Conservation (phyloP, 37 sponge, comb jelly and placozoan genomes). For the Tethya wilhelma region DNA sequence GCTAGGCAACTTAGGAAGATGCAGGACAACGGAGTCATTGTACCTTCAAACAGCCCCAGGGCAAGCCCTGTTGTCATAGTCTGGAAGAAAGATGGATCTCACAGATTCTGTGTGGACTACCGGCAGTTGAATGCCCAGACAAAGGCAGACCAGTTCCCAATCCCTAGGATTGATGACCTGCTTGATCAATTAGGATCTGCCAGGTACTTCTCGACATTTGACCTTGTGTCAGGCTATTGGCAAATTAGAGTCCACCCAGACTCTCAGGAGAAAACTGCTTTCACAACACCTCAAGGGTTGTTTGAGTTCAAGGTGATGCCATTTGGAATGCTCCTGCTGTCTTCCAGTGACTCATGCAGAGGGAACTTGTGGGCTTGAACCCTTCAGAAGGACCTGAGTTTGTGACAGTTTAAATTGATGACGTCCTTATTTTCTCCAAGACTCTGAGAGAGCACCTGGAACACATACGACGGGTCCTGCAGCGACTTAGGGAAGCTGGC, state of each 20-base stretch:
- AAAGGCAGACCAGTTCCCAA: slow-evolving; percentile 10
- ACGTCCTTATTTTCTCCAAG: too few species aligned
- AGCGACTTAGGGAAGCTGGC: too few species aligned
- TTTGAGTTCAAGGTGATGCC: neutral
- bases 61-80: neutral
- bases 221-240: too few species aligned
- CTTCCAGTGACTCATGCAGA: too few species aligned
- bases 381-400: too few species aligned
- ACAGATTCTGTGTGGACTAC: slow-evolving; percentile 1
- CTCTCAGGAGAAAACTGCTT: slow-evolving; percentile 16
- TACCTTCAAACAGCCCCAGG: neutral
- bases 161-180: neutral
- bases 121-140: neutral
- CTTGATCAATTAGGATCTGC: neutral
- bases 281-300: neutral
- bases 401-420: too few species aligned
- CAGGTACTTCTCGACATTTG: neutral
- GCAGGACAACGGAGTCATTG: slow-evolving; percentile 8
- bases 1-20: too few species aligned
- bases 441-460: too few species aligned
- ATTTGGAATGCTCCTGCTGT: too few species aligned
- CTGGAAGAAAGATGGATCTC: neutral
- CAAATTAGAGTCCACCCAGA: neutral
- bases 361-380: too few species aligned
- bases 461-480: too few species aligned